Evolutionary conservation across 1,140 invertebrate species (phyloP).

Genomic region (Popillia japonica): DNA sequence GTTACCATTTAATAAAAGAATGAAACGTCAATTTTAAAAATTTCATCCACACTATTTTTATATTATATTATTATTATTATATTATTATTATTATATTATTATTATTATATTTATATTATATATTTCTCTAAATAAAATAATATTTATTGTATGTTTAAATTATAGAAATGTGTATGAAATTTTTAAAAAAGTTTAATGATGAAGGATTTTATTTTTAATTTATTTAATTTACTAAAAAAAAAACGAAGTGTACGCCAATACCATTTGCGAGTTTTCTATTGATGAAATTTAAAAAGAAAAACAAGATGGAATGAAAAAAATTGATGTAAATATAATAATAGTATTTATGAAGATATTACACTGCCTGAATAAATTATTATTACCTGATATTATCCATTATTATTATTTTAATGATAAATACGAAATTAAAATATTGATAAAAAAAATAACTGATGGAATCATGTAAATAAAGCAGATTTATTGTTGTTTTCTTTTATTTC

Average conservation of each 20-base stretch:
- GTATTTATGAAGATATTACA: constrained; percentile 59
- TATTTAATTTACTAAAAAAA: background rate
- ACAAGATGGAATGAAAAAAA: constrained; percentile 45
- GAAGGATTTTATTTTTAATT: no score
- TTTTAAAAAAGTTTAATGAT: background rate
- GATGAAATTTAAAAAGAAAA: background rate
- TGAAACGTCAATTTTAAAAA: background rate
- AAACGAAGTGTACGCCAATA: constrained; percentile 41
- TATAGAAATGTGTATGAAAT: background rate
- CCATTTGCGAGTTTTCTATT: constrained; percentile 51
- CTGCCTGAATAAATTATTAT: constrained; percentile 60
- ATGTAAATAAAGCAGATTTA: constrained; percentile 19
- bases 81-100: no score
- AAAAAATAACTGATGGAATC: background rate
- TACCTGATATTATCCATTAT: constrained; percentile 48
- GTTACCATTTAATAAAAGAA: no score
- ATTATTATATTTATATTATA: no score
- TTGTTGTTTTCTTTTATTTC: constrained; percentile 26
- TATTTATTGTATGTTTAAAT: background rate
- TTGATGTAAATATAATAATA: constrained; percentile 58
- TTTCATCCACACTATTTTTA: background rate
- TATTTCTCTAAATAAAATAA: background rate
- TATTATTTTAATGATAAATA: constrained; percentile 24
- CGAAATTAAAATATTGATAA: constrained; percentile 2
- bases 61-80: background rate